Evolutionary conservation across 1,140 invertebrate species (phyloP).

Genomic region (Drosophila erecta): DNA sequence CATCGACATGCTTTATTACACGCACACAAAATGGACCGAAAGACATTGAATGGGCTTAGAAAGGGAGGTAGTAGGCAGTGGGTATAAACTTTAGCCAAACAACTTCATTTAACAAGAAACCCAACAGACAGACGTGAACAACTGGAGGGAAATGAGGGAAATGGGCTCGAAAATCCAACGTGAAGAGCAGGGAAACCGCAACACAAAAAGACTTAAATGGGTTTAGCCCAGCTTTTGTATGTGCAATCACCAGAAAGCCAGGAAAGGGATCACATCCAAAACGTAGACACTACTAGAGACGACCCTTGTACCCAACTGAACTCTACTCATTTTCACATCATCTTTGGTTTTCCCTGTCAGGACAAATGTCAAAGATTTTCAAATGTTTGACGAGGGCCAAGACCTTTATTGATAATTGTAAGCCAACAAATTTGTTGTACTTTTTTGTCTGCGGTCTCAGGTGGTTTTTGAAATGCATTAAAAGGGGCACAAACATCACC

Average conservation of each 20-base stretch:
- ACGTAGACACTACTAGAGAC: slow-evolving; percentile 4
- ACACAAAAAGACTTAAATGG: slow-evolving; percentile 68
- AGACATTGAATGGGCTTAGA: neutral
- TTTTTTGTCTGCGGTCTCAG: slow-evolving; percentile 20
- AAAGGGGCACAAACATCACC: slow-evolving; percentile 11
- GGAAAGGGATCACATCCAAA: slow-evolving; percentile 18
- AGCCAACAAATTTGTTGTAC: slow-evolving; percentile 26
- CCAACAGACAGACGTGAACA: slow-evolving; percentile 7
- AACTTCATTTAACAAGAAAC: slow-evolving; percentile 55
- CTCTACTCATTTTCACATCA: slow-evolving; percentile 43
- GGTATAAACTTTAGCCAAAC: slow-evolving; percentile 45
- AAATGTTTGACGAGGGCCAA: slow-evolving; percentile 9
- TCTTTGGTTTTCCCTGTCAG: slow-evolving; percentile 13
- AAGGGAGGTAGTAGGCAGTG: neutral
- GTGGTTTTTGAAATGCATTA: slow-evolving; percentile 14
- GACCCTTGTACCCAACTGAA: neutral
- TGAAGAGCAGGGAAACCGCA: slow-evolving; percentile 51
- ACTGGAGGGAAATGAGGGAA: neutral
- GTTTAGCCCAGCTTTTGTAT: slow-evolving; percentile 34
- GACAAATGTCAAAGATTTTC: slow-evolving; percentile 46
- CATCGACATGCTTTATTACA: slow-evolving; percentile 33
- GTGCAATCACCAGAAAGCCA: slow-evolving; percentile 37
- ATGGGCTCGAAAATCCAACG: slow-evolving; percentile 39
- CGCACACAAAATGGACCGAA: slow-evolving; percentile 26
- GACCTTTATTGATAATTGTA: slow-evolving; percentile 55